phyloP scores from a whole-genome alignment of 2,888 invertebrate genomes.

The Cyclophora punctaria region DNA sequence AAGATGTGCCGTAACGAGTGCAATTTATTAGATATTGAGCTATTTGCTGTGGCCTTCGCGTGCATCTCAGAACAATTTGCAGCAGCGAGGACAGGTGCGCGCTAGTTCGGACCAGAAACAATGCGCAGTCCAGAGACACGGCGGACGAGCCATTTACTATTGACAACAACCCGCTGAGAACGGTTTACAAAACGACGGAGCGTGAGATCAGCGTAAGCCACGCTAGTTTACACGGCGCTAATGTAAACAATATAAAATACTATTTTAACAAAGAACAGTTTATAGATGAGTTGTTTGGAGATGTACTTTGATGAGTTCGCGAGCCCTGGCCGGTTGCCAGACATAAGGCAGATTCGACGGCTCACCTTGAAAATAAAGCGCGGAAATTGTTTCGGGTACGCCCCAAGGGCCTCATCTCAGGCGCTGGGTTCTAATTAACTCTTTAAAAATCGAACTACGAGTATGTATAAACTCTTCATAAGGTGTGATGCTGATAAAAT shows the following conservation, averaged over 20 bases:
- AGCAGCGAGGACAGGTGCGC: neutral
- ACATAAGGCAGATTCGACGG: conserved; percentile 16
- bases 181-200: neutral
- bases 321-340: conserved; percentile 30
- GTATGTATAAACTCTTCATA: neutral
- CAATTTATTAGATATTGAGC: conserved; percentile 8
- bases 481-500: neutral
- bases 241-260: neutral
- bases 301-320: conserved; percentile 18
- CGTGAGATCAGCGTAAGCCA: neutral
- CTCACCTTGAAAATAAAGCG: conserved; percentile 29
- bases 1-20: conserved; percentile 8
- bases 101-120: too few species aligned
- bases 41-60: conserved; percentile 12
- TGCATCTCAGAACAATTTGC: conserved; percentile 3
- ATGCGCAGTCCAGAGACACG: too few species aligned
- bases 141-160: too few species aligned
- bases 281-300: conserved; percentile 22
- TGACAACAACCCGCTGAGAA: too few species aligned
- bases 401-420: conserved; percentile 22
- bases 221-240: neutral
- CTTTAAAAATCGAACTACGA: neutral
- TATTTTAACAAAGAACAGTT: conserved; percentile 22
- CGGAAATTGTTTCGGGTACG: conserved; percentile 21
- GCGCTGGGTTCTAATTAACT: conserved; percentile 7